Evolutionary conservation across 2,888 invertebrate genomes (phyloP), one percentile per base, ranked within the genome.

Genomic region (Muschampia plurimacula): DNA sequence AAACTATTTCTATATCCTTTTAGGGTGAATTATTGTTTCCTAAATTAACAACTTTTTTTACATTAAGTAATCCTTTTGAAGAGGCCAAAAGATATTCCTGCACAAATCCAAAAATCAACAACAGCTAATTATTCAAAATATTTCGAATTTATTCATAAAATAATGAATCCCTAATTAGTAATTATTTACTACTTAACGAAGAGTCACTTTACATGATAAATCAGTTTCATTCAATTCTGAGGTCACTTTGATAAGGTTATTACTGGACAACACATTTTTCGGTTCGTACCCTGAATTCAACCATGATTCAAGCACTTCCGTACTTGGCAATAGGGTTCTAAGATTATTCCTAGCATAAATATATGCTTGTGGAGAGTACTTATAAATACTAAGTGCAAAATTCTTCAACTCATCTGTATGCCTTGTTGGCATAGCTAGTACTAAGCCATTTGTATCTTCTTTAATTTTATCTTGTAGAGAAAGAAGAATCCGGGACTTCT

Each of bases 331-430:
- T 83, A 93, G 83, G 3, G 94, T 94, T 74, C 94, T 82, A 77
- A 94, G 81, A 8, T 89, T 89, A 81, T 94, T 94, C 74, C 94
- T 88, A 71, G 90, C 84, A 77, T 94, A 94, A 75, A 94, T 89
- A 68, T 94, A 94, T 0, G 93, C 91, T 79, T 94, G 94, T 0
- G 94, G 94, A 0, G 94, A 93, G 77, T 93, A 93, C 77, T 91
- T 93, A 78, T 94, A 94, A 72, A 93, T 87, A 79, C 91, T 92
- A 32, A 94, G 80, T 0, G 93, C 89, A 70, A 94, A 94, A 76
- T 92, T 92, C 80, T 92, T 93, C 73, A 93, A 83, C 72, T 94
- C 94, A 9, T 93, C 92, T 0, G 94, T 93, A 52, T 94, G 92
- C 74, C 89, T 84, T 69, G 89, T 87, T 0, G 94, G 94, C 94